Base-by-base conservation (phyloP, 92 coral and sea anemone genomes). In the Zoanthus sansibaricus region DNA sequence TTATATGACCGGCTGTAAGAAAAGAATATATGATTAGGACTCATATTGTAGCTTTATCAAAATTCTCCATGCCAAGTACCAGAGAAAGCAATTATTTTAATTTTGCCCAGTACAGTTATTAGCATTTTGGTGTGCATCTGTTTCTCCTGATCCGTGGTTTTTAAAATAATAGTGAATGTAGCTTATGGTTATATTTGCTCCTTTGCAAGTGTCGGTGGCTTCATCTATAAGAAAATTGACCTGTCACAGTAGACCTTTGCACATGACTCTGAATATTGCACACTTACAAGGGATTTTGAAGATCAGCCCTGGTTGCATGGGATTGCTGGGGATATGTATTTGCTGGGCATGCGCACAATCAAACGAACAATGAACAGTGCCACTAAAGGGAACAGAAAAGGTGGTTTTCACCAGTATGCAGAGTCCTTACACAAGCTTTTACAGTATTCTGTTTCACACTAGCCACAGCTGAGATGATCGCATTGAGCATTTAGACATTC, bases 281-380 rank as follows among this genome's bases (percentile, higher is more conserved):
- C 93, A 90, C 48, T 93, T 93, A 37, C 92, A 75, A 21, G 88
- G 94, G 32, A 92, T 88, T 59, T 93, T 90, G 59, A 93, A 93
- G 16, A 91, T 93, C 14, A 89, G 92, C 1, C 94, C 96, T 25
- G 96, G 92, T 79, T 93, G 92, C 90, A 91, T 86, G 15, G 92
- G 96, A 47, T 93, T 93, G 52, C 92, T 75, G 0, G 92, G 91
- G 20, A 91, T 86, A 31, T 93, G 96, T 0, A 90, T 79, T 20
- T 87, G 91, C 84, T 92, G 95, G 18, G 95, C 87, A 79, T 82
- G 25, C 0, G 25, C 25, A 25, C 25, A 89, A 55, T 91, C 92
- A 31, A 77, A 90, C 14, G 93, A 93, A 76, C 88, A 93, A 59
- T 93, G 95, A 25, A 83, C 66, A 46, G 25, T 25, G 25, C 25